phyloP scores from a whole-genome alignment of 2,113 vertebrate genomes.

The Brachypodius melanocephalos region DNA sequence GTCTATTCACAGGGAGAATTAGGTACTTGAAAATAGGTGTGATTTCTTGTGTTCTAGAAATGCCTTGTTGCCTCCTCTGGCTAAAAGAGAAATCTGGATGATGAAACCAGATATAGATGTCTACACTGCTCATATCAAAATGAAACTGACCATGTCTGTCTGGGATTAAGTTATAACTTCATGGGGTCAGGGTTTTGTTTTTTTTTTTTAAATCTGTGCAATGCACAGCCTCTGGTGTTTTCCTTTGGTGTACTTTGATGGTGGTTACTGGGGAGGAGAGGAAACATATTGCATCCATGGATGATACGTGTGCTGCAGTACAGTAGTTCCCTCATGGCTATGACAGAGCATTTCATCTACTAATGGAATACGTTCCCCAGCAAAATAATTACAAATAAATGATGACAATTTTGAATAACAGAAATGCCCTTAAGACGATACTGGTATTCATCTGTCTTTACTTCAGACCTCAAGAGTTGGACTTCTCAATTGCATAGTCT shows the following conservation, averaged over 20 bases:
- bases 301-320: background rate
- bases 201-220: background rate
- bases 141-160: background rate
- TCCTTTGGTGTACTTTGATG: background rate
- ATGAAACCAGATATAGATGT: background rate
- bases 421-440: background rate
- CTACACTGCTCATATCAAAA: background rate
- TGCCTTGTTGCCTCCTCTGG: background rate
- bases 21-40: background rate
- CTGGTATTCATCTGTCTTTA: background rate
- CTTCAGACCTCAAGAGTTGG: background rate
- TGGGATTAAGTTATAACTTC: background rate
- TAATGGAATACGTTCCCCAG: background rate
- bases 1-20: background rate
- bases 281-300: background rate
- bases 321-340: background rate
- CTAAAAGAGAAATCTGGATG: background rate
- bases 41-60: background rate
- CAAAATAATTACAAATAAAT: background rate
- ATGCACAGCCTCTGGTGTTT: background rate
- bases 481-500: background rate
- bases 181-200: background rate
- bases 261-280: background rate
- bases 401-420: background rate
- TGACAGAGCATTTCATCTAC: background rate